A percentile compares a stretch with the other conserved stretches of the same genome.
Conservation (phyloP, 2,888 invertebrate species). For the Trachelus stipa region DNA sequence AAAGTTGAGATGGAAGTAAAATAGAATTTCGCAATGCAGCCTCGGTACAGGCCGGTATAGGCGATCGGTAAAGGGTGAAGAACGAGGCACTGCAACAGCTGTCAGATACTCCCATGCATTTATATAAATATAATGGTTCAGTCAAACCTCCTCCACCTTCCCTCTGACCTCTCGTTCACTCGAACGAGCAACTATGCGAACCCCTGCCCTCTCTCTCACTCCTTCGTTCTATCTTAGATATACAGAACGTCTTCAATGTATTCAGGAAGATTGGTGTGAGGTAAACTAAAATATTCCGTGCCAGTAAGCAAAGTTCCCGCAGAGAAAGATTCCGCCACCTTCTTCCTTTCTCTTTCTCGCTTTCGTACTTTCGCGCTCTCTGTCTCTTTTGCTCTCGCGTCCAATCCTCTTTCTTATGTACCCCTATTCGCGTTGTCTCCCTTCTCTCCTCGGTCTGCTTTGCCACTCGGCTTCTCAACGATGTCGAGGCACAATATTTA, state of each 20-base stretch:
- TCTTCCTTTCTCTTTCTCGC: not conserved
- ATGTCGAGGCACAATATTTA: constrained; percentile 3
- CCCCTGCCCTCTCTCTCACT: not conserved
- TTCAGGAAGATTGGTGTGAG: constrained; percentile 26
- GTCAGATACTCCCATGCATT: constrained; percentile 48
- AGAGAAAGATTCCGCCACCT: constrained; percentile 18
- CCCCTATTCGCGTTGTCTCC: not conserved
- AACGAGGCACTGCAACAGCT: constrained; percentile 42
- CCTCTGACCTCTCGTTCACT: constrained; percentile 21
- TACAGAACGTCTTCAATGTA: constrained; percentile 25
- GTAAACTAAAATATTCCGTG: constrained; percentile 37
- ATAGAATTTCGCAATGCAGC: constrained; percentile 10
- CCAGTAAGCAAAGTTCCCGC: constrained; percentile 32
- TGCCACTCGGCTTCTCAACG: no score
- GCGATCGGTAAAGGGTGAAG: constrained; percentile 17
- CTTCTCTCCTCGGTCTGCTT: not conserved
- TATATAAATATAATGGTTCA: constrained; percentile 50
- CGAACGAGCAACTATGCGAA: constrained; percentile 14
- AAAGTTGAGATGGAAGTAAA: constrained; percentile 14
- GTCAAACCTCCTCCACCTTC: not conserved
- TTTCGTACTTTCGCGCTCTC: not conserved
- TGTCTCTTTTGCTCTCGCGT: not conserved
- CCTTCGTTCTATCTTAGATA: not conserved
- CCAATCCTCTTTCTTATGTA: not conserved
- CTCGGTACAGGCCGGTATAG: no score